These are phyloP conservation scores for Ommatoiulus sabulosus DNA, from an alignment of 2,888 invertebrate species.

Conservation along the genomic window DNA sequence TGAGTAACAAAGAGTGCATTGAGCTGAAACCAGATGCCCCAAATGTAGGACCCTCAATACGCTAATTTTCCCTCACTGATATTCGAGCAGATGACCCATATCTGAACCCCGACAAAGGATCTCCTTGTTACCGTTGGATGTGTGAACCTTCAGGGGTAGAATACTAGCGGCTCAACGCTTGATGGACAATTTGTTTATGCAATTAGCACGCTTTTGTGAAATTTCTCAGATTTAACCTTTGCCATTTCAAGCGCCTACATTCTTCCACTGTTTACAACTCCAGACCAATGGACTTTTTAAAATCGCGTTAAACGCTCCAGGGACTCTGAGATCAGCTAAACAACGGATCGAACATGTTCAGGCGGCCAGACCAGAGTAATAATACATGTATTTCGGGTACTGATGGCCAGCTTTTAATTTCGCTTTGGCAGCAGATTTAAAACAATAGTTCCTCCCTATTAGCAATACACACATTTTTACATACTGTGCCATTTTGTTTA, in stretches of 20 bases:
- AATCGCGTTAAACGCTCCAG: not conserved
- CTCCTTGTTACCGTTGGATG: not conserved
- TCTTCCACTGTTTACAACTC: not conserved
- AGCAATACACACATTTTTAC: no score
- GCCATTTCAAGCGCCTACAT: not conserved
- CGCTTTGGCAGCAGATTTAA: no score
- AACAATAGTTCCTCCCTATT: no score
- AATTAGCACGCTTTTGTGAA: slow-evolving; percentile 39
- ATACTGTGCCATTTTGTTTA: no score
- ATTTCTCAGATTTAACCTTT: not conserved
- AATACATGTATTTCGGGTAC: no score
- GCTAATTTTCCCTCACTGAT: not conserved
- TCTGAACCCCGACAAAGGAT: not conserved
- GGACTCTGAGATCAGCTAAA: not conserved
- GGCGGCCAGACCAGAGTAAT: no score
- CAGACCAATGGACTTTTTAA: not conserved
- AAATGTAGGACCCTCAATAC: not conserved
- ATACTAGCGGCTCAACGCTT: not conserved
- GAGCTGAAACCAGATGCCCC: slow-evolving; percentile 13
- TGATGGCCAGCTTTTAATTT: no score
- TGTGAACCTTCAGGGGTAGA: not conserved
- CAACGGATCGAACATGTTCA: not conserved
- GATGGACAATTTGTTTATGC: slow-evolving; percentile 5
- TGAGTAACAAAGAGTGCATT: not conserved
- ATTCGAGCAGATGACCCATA: not conserved